phyloP scores from a whole-genome alignment of 2,888 invertebrate species.

The Aleiodes testaceus region DNA sequence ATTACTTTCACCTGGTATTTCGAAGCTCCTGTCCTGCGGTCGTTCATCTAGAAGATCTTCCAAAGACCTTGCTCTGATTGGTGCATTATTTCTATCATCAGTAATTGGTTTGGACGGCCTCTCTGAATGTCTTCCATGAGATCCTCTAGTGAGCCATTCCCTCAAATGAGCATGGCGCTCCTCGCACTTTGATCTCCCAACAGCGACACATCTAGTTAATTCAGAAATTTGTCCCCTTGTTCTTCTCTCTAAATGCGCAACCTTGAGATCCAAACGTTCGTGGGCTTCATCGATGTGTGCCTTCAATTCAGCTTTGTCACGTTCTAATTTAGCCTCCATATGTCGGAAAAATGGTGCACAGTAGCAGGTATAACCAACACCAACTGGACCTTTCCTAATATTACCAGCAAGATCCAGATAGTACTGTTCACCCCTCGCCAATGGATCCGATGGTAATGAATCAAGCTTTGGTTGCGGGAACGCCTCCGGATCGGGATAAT shows the following conservation, averaged over 20 bases:
- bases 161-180: constrained; percentile 81
- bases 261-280: constrained; percentile 85
- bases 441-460: constrained; percentile 88
- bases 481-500: constrained; percentile 88
- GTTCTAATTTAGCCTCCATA: constrained; percentile 87
- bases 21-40: constrained; percentile 63
- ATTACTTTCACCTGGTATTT: constrained; percentile 66
- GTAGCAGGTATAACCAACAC: constrained; percentile 93
- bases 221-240: constrained; percentile 83
- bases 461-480: constrained; percentile 90
- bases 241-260: constrained; percentile 84
- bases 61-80: constrained; percentile 82
- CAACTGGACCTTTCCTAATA: constrained; percentile 95
- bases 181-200: constrained; percentile 78
- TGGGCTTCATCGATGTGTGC: constrained; percentile 86
- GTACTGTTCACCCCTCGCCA: constrained; percentile 92
- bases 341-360: constrained; percentile 94
- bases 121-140: constrained; percentile 77
- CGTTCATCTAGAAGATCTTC: constrained; percentile 78
- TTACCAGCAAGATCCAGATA: constrained; percentile 95
- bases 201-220: constrained; percentile 79
- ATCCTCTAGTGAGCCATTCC: constrained; percentile 81
- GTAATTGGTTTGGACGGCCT: constrained; percentile 71
- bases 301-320: constrained; percentile 86
- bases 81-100: constrained; percentile 76